Evolutionary conservation across 2,113 vertebrate genomes (phyloP).

Genomic region (Tringa solitaria): DNA sequence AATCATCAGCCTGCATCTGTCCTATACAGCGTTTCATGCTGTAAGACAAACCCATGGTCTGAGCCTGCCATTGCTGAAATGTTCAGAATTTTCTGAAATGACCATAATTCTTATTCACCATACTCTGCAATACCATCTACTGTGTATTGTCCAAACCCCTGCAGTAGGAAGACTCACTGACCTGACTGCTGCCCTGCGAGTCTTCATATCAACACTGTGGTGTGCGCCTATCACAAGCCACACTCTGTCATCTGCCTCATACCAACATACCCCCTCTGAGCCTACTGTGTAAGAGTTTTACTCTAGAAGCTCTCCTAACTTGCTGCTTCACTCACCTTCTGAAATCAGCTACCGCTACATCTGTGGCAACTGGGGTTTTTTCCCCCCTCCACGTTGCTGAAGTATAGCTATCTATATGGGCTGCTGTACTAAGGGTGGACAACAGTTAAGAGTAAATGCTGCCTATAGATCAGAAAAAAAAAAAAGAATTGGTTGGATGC

Average conservation of each 20-base stretch:
- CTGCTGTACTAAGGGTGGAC: background rate
- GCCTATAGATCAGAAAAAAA: background rate
- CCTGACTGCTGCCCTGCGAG: background rate
- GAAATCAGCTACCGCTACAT: background rate
- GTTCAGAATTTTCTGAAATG: background rate
- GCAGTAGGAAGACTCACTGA: background rate
- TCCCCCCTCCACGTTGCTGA: background rate
- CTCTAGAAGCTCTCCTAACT: background rate
- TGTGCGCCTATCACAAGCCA: background rate
- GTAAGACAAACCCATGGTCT: background rate
- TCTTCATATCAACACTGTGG: rapidly evolving
- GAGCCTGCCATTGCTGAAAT: background rate
- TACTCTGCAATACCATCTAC: background rate
- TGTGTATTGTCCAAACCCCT: background rate
- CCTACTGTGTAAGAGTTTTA: background rate
- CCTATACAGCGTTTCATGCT: background rate
- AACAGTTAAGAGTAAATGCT: background rate
- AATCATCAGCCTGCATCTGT: background rate
- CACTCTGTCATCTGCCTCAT: background rate
- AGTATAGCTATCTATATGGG: background rate
- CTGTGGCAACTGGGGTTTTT: background rate
- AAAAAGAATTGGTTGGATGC: rapidly evolving
- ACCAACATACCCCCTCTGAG: too few relatives aligned
- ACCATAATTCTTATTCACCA: background rate
- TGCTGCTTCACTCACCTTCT: background rate